phyloP scores from a whole-genome alignment of 2,113 vertebrate genomes.

The Sialia sialis region DNA sequence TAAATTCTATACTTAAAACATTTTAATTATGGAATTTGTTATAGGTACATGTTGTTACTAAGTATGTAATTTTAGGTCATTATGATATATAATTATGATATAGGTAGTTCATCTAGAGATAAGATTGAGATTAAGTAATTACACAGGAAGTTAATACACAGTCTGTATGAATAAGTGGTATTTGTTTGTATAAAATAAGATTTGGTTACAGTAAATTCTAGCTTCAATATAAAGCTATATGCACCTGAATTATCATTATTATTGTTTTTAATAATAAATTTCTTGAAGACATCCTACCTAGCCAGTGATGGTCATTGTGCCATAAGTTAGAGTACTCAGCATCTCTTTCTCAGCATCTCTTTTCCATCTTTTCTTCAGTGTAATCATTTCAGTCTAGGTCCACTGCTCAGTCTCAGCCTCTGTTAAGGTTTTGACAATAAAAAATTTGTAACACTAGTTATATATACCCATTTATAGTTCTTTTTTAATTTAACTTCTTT shows the following conservation, averaged over 20 bases:
- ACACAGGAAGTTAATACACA: neutral
- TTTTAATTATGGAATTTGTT: neutral
- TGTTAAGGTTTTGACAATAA: neutral
- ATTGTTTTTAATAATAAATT: neutral
- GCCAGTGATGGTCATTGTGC: neutral
- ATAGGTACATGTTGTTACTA: neutral
- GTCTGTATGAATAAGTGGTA: neutral
- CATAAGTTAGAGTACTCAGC: neutral
- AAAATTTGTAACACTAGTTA: neutral
- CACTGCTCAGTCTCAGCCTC: neutral
- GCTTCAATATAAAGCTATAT: neutral
- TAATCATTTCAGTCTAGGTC: neutral
- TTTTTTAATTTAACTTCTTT: neutral
- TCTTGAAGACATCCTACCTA: neutral
- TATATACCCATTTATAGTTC: neutral
- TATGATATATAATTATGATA: neutral
- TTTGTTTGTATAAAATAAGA: neutral
- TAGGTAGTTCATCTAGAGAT: neutral
- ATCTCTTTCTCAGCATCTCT: neutral
- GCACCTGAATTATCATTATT: neutral
- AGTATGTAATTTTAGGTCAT: neutral
- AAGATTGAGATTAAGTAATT: conserved; percentile 9
- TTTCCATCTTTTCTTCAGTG: neutral
- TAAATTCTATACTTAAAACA: neutral
- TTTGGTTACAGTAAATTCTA: neutral